Evolutionary conservation across 2,888 invertebrate species (phyloP).

Genomic region (Cremastobaeus sp.): DNA sequence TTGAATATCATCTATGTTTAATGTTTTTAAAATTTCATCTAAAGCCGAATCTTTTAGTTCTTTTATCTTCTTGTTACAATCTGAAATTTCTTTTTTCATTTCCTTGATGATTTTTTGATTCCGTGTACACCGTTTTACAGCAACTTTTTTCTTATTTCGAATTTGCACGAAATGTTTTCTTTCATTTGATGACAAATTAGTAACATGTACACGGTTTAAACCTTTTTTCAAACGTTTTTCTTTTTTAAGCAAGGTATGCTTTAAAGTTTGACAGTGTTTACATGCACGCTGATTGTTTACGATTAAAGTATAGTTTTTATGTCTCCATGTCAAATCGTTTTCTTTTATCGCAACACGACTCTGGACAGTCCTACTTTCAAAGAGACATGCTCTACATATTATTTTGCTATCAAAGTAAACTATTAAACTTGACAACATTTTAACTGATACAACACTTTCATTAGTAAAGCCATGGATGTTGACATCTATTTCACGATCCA

Average conservation of each 20-base stretch:
- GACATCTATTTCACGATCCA: constrained; percentile 17
- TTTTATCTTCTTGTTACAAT: constrained; percentile 13
- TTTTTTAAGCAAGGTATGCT: constrained; percentile 9
- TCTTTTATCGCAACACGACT: constrained; percentile 16
- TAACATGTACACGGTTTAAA: constrained; percentile 1
- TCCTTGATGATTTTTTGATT: constrained; percentile 12
- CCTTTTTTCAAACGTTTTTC: constrained; percentile 15
- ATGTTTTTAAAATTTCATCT: constrained; percentile 11
- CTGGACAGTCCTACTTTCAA: not conserved
- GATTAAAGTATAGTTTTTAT: constrained; percentile 14
- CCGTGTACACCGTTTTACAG: not conserved
- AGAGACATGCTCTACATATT: constrained; percentile 17
- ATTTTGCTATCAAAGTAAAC: constrained; percentile 11
- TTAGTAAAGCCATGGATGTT: constrained; percentile 19
- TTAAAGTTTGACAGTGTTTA: constrained; percentile 16
- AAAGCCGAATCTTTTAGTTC: not conserved
- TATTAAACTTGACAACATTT: constrained; percentile 10
- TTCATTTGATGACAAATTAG: constrained; percentile 14
- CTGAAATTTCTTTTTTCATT: constrained; percentile 10
- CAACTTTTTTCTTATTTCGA: constrained; percentile 2
- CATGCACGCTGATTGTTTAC: not conserved
- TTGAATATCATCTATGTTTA: constrained; percentile 8
- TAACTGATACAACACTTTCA: constrained; percentile 4
- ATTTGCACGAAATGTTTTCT: constrained; percentile 1
- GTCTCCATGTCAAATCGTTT: constrained; percentile 21